Base-by-base conservation (phyloP, 1,140 invertebrate genomes). In the Elymnias hypermnestra region DNA sequence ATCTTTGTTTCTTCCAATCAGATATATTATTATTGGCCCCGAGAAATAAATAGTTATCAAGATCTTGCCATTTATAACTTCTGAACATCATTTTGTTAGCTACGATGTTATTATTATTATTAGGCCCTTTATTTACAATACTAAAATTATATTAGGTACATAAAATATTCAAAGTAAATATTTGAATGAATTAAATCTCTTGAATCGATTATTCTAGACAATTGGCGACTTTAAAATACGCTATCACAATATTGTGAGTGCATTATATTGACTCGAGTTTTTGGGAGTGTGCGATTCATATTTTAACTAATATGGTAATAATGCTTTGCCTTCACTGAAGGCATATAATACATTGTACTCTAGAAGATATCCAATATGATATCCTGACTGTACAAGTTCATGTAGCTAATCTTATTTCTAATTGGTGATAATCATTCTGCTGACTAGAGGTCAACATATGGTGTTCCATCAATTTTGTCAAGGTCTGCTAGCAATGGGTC, bases 381-480 rank as follows among this genome's bases (percentile, higher is more conserved):
- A 69, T 76, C 66, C n/a, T 28, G 35, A 39, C 49, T 72, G 72
- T 81, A 79, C 69, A 74, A 77, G 62, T 43, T 36, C 31, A 26
- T 39, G 39, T 42, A 28, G 39, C 47, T 51, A 44, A 44, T 33
- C 48, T 44, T 29, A 51, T 23, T 46, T 39, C 42, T 57, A 53
- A 54, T 49, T 42, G 47, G 59, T 62, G 31, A 49, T 49, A 35
- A 52, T 26, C 17, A 42, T 36, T 19, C 47, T 40, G 54, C 39
- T 50, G 61, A 74, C 73, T 81, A 84, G 64, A 82, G 76, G 57
- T 84, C 81, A 63, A 77, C 75, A 36, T 83, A 83, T 8, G 76
- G 75, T 22, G 75, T 43, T 35, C 57, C 64, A 48, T 79, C 79
- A 25, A 83, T 81, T 51, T 83, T 84, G 47, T 84, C 81, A 42